Evolutionary conservation across 2,113 vertebrate genomes (phyloP).

Genomic region (Microcebus jonahi): DNA sequence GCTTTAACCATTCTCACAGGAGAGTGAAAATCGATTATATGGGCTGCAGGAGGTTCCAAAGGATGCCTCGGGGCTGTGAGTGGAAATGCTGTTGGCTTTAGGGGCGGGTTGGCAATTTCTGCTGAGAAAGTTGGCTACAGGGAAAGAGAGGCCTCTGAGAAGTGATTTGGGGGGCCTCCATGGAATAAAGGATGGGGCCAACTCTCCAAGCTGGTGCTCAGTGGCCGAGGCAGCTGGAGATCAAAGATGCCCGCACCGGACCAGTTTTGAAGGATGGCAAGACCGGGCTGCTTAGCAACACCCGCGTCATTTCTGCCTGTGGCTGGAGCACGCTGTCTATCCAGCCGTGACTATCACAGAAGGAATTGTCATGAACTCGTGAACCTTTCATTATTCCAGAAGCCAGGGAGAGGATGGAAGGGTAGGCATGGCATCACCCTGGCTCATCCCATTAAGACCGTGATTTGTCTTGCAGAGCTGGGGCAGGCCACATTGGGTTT

Average conservation of each 20-base stretch:
- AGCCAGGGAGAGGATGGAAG: neutral
- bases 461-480: neutral
- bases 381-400: neutral
- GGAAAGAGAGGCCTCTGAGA: neutral
- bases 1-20: neutral
- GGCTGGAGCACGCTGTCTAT: neutral
- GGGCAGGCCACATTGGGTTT: neutral
- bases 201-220: neutral
- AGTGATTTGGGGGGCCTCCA: fast-evolving
- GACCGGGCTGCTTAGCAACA: neutral
- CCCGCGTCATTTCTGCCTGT: neutral
- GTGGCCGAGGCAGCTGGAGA: neutral
- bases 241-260: neutral
- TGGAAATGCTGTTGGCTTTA: neutral
- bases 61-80: neutral
- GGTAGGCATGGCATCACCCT: neutral
- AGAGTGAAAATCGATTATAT: neutral
- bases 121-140: neutral
- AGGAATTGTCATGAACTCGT: neutral
- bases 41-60: neutral
- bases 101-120: neutral
- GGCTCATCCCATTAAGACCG: neutral
- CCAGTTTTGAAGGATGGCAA: neutral
- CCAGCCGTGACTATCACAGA: neutral
- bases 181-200: neutral